Evolutionary conservation across 2,888 invertebrate species (phyloP).

Genomic region (Morpho deidamia): DNA sequence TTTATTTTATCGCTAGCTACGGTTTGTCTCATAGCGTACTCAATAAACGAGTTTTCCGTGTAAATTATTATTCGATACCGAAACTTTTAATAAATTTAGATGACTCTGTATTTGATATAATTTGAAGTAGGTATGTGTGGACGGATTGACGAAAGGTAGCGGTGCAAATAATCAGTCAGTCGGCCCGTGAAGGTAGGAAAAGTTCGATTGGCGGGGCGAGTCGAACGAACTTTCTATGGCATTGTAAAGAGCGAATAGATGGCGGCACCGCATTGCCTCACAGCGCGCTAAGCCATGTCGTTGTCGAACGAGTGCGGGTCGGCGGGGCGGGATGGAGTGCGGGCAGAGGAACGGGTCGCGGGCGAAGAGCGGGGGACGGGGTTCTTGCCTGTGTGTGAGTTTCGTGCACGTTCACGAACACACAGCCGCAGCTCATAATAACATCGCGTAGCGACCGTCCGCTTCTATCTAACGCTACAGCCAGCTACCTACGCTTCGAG

Average conservation of each 20-base stretch:
- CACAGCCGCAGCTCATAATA: constrained; percentile 52
- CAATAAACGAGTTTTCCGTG: constrained; percentile 56
- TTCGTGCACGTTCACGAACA: constrained; percentile 44
- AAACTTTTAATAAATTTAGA: not conserved
- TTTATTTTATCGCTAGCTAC: constrained; percentile 72
- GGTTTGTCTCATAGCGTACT: constrained; percentile 54
- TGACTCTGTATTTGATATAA: not conserved
- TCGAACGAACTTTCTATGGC: constrained; percentile 76
- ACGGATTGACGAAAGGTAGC: constrained; percentile 15
- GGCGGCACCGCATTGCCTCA: constrained; percentile 74
- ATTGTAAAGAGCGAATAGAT: constrained; percentile 73
- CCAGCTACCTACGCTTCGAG: constrained; percentile 56
- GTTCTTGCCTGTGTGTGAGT: constrained; percentile 39
- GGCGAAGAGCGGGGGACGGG: constrained; percentile 17
- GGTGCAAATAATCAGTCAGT: constrained; percentile 20
- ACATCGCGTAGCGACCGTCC: constrained; percentile 61
- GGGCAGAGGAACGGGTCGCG: constrained; percentile 26
- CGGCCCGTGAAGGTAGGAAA: constrained; percentile 62
- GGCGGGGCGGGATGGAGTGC: constrained; percentile 35
- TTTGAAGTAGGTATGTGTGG: not conserved
- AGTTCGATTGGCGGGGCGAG: constrained; percentile 69
- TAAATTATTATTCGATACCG: not conserved
- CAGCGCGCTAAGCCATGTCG: constrained; percentile 63
- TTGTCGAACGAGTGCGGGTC: constrained; percentile 46
- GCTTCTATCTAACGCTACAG: constrained; percentile 66